A percentile compares a stretch with the other conserved stretches of the same genome.
phyloP scores from a whole-genome alignment of 2,113 vertebrate genomes.

The Jacana jacana region DNA sequence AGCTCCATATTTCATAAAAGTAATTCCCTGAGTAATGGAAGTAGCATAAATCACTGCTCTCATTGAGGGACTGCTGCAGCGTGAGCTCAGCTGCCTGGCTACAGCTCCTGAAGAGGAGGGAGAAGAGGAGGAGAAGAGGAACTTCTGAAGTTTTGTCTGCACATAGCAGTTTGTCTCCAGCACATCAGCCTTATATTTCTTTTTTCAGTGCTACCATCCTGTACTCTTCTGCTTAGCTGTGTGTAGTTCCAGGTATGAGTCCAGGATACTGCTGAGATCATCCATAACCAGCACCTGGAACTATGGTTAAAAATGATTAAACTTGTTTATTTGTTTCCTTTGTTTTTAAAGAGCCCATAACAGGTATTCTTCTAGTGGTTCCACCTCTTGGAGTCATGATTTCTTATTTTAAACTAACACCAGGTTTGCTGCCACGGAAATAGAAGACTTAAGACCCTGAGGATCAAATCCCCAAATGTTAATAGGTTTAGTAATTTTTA shows the following conservation, averaged over 20 bases:
- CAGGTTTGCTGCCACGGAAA: not conserved
- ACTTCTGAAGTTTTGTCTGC: not conserved
- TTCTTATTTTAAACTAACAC: not conserved
- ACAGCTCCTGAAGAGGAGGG: not conserved
- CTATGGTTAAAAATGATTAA: not conserved
- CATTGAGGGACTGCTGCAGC: not conserved
- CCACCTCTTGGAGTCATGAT: not conserved
- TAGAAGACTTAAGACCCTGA: not conserved
- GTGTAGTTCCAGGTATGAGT: not conserved
- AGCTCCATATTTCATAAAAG: not conserved
- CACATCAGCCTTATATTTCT: not conserved
- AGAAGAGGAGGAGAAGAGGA: not conserved
- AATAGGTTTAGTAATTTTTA: constrained; percentile 11
- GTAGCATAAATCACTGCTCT: not conserved
- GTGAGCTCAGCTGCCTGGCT: not conserved
- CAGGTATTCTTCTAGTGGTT: not conserved
- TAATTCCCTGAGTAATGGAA: not conserved
- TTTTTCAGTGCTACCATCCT: not conserved
- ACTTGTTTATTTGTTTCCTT: not conserved
- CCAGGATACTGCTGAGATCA: not conserved
- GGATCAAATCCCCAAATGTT: not conserved
- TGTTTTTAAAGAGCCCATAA: too few species aligned
- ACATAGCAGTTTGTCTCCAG: not conserved
- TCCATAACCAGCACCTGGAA: not conserved
- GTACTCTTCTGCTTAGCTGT: not conserved